These are phyloP conservation scores for Scalopus aquaticus DNA, from an alignment of 2,113 vertebrate species.

Conservation along the genomic window DNA sequence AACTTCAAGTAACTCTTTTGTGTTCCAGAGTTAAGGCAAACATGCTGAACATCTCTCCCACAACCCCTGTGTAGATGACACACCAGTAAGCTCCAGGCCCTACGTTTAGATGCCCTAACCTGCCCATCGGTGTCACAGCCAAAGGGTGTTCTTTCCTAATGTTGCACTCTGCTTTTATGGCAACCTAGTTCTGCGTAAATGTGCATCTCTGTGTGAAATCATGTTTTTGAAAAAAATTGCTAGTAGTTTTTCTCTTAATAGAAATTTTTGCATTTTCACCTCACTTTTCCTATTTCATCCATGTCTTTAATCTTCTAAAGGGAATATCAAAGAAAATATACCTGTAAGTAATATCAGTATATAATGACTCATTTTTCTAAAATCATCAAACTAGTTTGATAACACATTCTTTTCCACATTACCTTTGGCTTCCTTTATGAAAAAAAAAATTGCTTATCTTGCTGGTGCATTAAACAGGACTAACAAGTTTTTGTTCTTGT, in stretches of 20 bases:
- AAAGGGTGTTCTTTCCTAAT: neutral
- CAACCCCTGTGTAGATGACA: neutral
- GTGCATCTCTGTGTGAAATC: neutral
- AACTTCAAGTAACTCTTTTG: neutral
- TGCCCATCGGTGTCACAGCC: neutral
- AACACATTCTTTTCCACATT: neutral
- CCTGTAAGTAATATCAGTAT: neutral
- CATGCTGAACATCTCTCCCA: neutral
- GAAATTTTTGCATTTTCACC: constrained; percentile 13
- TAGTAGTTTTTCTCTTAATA: neutral
- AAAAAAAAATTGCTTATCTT: neutral
- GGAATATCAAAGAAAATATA: neutral
- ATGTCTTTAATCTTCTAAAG: neutral
- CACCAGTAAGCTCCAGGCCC: neutral
- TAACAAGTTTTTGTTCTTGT: neutral
- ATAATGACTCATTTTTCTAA: constrained; percentile 21
- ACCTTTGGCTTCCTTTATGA: neutral
- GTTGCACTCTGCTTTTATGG: neutral
- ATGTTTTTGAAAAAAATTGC: neutral
- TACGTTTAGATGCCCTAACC: neutral
- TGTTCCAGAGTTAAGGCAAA: neutral
- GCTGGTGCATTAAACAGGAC: neutral
- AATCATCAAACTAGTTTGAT: neutral
- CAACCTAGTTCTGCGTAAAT: neutral
- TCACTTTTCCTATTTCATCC: neutral